phyloP scores from a whole-genome alignment of 1,140 invertebrate genomes.

The Drosophila nebulosa region DNA sequence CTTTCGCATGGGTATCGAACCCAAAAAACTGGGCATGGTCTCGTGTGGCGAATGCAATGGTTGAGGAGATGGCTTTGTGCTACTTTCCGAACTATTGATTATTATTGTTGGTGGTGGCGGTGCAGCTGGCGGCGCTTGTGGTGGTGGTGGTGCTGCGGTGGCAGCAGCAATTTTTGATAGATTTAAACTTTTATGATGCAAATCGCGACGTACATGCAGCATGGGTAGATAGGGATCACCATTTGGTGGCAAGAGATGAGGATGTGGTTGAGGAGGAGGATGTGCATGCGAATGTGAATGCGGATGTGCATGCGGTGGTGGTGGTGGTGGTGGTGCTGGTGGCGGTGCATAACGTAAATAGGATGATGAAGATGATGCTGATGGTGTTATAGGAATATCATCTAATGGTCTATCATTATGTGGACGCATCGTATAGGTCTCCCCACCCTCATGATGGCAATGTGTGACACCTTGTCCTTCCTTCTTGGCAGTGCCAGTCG shows the following conservation, averaged over 20 bases:
- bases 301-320: constrained; percentile 7
- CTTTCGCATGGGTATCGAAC: constrained; percentile 83
- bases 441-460: constrained; percentile 85
- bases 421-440: constrained; percentile 86
- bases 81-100: constrained; percentile 75
- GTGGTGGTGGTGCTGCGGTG: constrained; percentile 29
- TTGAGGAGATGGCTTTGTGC: constrained; percentile 50
- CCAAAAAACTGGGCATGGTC: constrained; percentile 83
- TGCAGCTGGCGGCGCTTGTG: constrained; percentile 2
- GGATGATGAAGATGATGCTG: constrained; percentile 12
- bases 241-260: constrained; percentile 46
- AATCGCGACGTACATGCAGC: constrained; percentile 87
- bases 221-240: constrained; percentile 83
- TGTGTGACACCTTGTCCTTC: constrained; percentile 83
- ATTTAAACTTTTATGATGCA: constrained; percentile 83
- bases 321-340: not conserved
- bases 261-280: constrained; percentile 12
- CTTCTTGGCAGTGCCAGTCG: constrained; percentile 25
- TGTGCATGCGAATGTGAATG: constrained; percentile 2
- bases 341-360: constrained; percentile 37
- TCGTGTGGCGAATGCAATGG: constrained; percentile 80
- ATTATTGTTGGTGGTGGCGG: constrained; percentile 53
- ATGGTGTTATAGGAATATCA: constrained; percentile 11
- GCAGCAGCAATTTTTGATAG: constrained; percentile 39
- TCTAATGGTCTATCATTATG: constrained; percentile 49